Evolutionary conservation across 1,140 invertebrate species (phyloP).

Genomic region (Drosophila paulistorum): DNA sequence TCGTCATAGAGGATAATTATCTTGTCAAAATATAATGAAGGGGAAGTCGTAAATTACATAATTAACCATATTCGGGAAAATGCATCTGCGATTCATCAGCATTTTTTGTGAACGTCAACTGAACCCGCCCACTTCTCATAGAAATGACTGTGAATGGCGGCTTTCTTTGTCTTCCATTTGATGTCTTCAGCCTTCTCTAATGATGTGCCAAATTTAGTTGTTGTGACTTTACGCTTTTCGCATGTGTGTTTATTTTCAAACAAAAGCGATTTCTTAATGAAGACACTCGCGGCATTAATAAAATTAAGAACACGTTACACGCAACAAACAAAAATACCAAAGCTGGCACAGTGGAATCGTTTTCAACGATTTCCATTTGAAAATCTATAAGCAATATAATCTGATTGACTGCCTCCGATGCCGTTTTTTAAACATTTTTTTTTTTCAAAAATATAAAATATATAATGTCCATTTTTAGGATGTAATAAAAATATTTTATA

Average conservation of each 20-base stretch:
- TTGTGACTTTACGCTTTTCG: slow-evolving; percentile 38
- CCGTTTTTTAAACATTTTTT: too few relatives aligned
- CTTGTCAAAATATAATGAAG: slow-evolving; percentile 69
- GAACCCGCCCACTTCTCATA: background rate
- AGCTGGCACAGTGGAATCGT: background rate
- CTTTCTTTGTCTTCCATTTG: slow-evolving; percentile 4
- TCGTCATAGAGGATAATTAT: slow-evolving; percentile 50
- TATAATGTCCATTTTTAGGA: too few relatives aligned
- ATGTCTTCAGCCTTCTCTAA: slow-evolving; percentile 17
- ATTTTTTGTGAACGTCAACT: slow-evolving; percentile 19
- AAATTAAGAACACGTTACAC: slow-evolving; percentile 40
- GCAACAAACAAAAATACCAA: background rate
- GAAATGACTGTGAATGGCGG: background rate
- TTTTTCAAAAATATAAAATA: too few relatives aligned
- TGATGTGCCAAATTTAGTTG: slow-evolving; percentile 14
- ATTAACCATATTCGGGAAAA: slow-evolving; percentile 41
- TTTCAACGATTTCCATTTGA: too few relatives aligned
- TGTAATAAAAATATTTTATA: too few relatives aligned
- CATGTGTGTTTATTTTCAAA: slow-evolving; percentile 26
- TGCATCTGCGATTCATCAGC: slow-evolving; percentile 7
- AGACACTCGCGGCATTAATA: slow-evolving; percentile 47
- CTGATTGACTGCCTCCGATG: background rate
- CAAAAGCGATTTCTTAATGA: slow-evolving; percentile 46
- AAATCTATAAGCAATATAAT: background rate
- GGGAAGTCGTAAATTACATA: slow-evolving; percentile 69